Base-by-base conservation (phyloP, 2,888 invertebrate genomes). In the Drosophila siamana region DNA sequence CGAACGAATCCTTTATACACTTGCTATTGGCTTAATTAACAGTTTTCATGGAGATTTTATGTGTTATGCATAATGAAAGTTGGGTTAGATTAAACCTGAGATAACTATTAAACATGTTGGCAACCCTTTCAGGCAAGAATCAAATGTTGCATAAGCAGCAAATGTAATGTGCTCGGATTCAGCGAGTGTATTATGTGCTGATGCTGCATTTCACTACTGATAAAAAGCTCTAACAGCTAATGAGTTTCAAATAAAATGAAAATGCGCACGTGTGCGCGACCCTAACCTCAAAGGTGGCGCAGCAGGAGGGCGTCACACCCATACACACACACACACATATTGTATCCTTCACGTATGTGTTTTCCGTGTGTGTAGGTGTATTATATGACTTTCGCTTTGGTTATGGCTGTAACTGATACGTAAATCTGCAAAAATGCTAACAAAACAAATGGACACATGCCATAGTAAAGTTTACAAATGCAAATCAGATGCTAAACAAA, bases 401-500 rank as follows among this genome's bases (percentile, higher is more conserved):
- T 33, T 57, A 33, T 61, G 51, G n/a, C 74, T 60, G 78, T 59
- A 36, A 74, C 79, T 78, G 74, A 74, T 82, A 88, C 76, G 64
- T 54, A 87, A 81, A 88, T 82, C 80, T 70, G 83, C 69, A 80
- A 69, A 86, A 84, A 75, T 66, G 48, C 63, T 66, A 69, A 61
- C 71, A 55, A 62, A 77, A 80, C 77, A 77, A 77, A 80, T 80
- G 76, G 80, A 80, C 76, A 80, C 66, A 75, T 77, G 80, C 59
- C 64, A 76, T 69, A 87, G 67, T 72, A 81, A 87, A 89, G 73
- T 84, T 89, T 89, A 89, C 89, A 87, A 84, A 84, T 84, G 84
- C 84, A 84, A 84, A 84, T 84, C 78, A 85, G 89, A 78, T 89
- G 73, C 89, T 84, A 81, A 84, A 84, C 78, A 86, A 83, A 86